These are phyloP conservation scores for Eurypyga helias DNA, from an alignment of 2,113 vertebrate species.

Conservation along the genomic window DNA sequence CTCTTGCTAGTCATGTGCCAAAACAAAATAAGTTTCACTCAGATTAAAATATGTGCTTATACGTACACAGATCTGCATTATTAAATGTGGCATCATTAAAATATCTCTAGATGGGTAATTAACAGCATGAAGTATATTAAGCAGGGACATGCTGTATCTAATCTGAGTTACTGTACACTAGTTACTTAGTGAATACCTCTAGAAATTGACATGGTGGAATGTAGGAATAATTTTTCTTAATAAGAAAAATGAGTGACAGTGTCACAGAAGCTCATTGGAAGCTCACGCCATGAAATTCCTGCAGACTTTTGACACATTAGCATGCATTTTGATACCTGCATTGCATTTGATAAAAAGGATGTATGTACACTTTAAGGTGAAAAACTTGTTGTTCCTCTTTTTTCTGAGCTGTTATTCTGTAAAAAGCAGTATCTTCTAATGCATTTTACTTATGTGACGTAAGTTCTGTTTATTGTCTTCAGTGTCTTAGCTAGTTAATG, in stretches of 20 bases:
- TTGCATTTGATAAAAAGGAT: neutral
- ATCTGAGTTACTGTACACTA: slow-evolving; percentile 31
- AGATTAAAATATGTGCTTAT: neutral
- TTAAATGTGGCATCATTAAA: slow-evolving; percentile 53
- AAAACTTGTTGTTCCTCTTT: neutral
- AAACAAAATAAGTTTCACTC: neutral
- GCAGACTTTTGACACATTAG: neutral
- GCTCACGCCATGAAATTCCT: slow-evolving; percentile 26
- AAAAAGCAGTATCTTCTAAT: neutral
- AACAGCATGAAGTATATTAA: slow-evolving; percentile 67
- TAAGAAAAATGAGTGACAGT: neutral
- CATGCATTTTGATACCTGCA: neutral
- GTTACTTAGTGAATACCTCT: neutral
- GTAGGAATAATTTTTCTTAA: slow-evolving; percentile 31
- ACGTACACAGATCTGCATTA: slow-evolving; percentile 7
- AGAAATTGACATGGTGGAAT: neutral
- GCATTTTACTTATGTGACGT: neutral
- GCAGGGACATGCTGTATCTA: slow-evolving; percentile 21
- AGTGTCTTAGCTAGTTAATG: neutral
- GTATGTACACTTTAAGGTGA: neutral
- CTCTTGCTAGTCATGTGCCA: neutral
- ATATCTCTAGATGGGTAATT: slow-evolving; percentile 59
- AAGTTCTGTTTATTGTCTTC: neutral
- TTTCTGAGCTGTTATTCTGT: neutral
- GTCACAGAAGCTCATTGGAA: slow-evolving; percentile 7